Evolutionary conservation across 1,140 invertebrate species (phyloP), one percentile per base, ranked within the genome.

Genomic region (Drosophila nasuta): DNA sequence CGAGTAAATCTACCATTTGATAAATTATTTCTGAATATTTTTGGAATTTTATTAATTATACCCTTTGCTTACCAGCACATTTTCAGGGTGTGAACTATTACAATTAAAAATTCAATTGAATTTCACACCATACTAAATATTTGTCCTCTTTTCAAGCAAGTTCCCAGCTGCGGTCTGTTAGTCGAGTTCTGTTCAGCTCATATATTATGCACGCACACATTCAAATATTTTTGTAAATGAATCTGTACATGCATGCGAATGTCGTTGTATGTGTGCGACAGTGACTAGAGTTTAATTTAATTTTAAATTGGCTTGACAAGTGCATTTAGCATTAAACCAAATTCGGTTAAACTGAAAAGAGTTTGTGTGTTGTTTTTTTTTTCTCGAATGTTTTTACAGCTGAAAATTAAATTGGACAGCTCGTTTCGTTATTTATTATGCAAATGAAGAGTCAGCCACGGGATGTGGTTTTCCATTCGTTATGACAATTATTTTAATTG

Each of bases 221-320:
- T 4, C 2, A 15, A 33, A 67, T 65, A 64, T 60, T 60, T 54
- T 64, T 70, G 5, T 30, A 30, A 15, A 13, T 33, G 8, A n/a
- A 54, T 35, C 1, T 15, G 17, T 38, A 41, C 11, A 56, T 8
- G 30, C 30, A 35, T 30, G 30, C 11, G 17, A 6, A 28, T 60
- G 20, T 71, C 35, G 33, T 30, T 51, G 28, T 49, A 58, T 58
- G 45, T 6, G 49, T 30, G 33, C 52, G 64, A 51, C 13, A 49
- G 33, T 59, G 43, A 33, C 30, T 52, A 30, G 30, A 41, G 52
- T 64, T 82, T 76, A 77, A 82, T 82, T 66, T 45, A 79, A 72
- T 67, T 74, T 82, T 76, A 65, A 82, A 82, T 76, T 75, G 71
- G 46, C 25, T 41, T n/a, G 46, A 51, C 74, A 60, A 65, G 25